A percentile compares a stretch with the other conserved stretches of the same genome.
Evolutionary conservation across 2,113 vertebrate genomes (phyloP).

Genomic region (Brevimyrus niger): DNA sequence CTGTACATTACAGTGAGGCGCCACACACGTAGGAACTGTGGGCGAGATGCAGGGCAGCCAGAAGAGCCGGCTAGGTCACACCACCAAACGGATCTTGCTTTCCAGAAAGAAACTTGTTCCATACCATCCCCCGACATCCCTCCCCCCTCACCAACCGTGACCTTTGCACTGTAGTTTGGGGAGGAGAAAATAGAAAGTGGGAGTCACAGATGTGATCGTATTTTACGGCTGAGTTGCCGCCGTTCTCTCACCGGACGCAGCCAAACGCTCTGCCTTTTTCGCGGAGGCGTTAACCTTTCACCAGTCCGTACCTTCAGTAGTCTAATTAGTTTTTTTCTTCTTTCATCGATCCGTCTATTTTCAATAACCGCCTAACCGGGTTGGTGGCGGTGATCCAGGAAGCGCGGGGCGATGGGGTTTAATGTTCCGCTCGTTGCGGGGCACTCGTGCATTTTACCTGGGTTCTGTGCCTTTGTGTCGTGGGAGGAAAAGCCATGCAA

Average conservation of each 20-base stretch:
- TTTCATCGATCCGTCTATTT: not conserved
- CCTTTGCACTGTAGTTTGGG: not conserved
- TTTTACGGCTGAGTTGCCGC: not conserved
- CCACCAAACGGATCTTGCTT: not conserved
- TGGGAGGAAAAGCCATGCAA: not conserved
- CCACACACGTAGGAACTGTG: not conserved
- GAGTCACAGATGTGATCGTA: not conserved
- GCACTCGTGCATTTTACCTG: not conserved
- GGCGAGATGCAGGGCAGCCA: not conserved
- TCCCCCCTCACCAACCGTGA: not conserved
- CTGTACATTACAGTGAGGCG: not conserved
- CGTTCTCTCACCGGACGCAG: not conserved
- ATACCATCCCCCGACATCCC: not conserved
- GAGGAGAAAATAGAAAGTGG: not conserved
- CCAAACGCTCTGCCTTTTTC: not conserved
- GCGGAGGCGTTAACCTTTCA: not conserved
- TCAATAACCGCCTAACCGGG: not conserved
- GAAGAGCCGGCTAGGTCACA: not conserved
- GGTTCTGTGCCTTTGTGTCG: not conserved
- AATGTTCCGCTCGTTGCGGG: not conserved
- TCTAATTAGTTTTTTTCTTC: not conserved
- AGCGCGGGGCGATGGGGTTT: not conserved
- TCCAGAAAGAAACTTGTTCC: not conserved
- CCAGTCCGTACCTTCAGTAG: not conserved
- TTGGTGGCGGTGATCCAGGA: not conserved